Conservation (phyloP, 2,797 vertebrate species). For the Anabas testudineus region DNA sequence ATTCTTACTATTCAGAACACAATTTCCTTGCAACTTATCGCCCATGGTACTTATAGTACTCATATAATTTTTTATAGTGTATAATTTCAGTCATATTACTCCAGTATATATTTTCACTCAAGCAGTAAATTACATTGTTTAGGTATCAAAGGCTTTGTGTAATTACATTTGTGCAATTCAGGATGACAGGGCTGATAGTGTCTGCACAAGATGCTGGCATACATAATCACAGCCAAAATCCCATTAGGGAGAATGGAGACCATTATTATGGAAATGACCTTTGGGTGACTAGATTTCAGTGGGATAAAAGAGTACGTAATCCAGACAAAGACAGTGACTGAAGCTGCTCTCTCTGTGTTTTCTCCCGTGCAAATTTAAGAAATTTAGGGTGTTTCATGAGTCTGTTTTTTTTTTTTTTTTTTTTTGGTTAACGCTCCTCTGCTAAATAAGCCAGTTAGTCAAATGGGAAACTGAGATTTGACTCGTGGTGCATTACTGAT, state of each 20-base stretch:
- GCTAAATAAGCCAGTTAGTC: conserved; percentile 12
- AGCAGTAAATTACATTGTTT: conserved; percentile 83
- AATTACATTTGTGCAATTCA: conserved; percentile 82
- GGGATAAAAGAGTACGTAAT: conserved; percentile 78
- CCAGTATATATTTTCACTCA: conserved; percentile 68
- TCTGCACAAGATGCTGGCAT: conserved; percentile 74
- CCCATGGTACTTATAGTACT: conserved; percentile 21
- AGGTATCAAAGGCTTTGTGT: conserved; percentile 81
- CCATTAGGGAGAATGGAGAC: conserved; percentile 77
- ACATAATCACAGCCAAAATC: conserved; percentile 82
- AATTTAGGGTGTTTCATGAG: conserved; percentile 49
- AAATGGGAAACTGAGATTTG: conserved; percentile 29
- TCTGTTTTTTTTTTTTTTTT: conserved; percentile 28
- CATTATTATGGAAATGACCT: conserved; percentile 87
- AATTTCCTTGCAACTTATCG: conserved; percentile 20
- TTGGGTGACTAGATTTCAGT: conserved; percentile 77
- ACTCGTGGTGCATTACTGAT: not conserved
- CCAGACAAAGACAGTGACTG: conserved; percentile 68
- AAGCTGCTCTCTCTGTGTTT: conserved; percentile 63
- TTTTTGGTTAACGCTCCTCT: conserved; percentile 23
- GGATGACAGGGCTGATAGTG: conserved; percentile 78
- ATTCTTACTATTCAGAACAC: conserved; percentile 30
- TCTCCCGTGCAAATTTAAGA: conserved; percentile 60
- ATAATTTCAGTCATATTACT: conserved; percentile 49
- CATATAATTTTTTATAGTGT: conserved; percentile 46